A percentile compares a stretch with the other conserved stretches of the same genome.
These are phyloP conservation scores for Alentia gelatinosa DNA, from an alignment of 2,888 invertebrate species.

Conservation along the genomic window DNA sequence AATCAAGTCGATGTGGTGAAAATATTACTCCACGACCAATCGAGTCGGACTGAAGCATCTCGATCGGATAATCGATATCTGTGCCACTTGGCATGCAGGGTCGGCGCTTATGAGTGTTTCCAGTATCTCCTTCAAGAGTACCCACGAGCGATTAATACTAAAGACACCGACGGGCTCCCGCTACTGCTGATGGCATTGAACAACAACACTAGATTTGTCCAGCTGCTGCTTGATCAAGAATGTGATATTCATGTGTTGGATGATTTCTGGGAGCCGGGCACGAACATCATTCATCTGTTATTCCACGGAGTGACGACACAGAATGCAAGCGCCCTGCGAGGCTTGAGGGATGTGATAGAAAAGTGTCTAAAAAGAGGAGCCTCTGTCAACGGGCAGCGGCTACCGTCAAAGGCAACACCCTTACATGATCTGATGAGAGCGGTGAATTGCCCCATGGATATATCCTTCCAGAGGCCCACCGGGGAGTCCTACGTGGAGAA, in stretches of 20 bases:
- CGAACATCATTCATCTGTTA: slow-evolving; percentile 59
- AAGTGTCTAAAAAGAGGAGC: slow-evolving; percentile 52
- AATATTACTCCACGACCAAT: slow-evolving; percentile 40
- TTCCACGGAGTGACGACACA: slow-evolving; percentile 55
- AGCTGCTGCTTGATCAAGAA: slow-evolving; percentile 48
- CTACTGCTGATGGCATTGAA: slow-evolving; percentile 58
- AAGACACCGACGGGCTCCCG: slow-evolving; percentile 59
- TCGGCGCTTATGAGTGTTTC: slow-evolving; percentile 58
- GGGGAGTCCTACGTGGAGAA: background rate
- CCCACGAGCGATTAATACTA: slow-evolving; percentile 53
- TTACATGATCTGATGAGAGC: slow-evolving; percentile 56
- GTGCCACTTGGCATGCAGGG: slow-evolving; percentile 58
- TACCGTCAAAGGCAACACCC: slow-evolving; percentile 51
- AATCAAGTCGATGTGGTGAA: slow-evolving; percentile 55
- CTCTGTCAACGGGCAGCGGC: slow-evolving; percentile 49
- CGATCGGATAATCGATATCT: slow-evolving; percentile 44
- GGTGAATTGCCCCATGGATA: slow-evolving; percentile 41
- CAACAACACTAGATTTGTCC: slow-evolving; percentile 35
- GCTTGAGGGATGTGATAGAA: slow-evolving; percentile 21
- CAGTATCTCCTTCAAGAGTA: slow-evolving; percentile 55
- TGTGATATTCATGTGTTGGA: slow-evolving; percentile 40
- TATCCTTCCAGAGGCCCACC: background rate
- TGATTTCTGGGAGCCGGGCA: slow-evolving; percentile 49
- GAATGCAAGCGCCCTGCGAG: background rate
- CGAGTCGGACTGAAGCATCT: background rate